Percentiles rank a stretch among this genome's conserved stretches.
These are phyloP conservation scores for Pristionchus pacificus DNA, from an alignment of 1,140 invertebrate species.

Conservation along the genomic window DNA sequence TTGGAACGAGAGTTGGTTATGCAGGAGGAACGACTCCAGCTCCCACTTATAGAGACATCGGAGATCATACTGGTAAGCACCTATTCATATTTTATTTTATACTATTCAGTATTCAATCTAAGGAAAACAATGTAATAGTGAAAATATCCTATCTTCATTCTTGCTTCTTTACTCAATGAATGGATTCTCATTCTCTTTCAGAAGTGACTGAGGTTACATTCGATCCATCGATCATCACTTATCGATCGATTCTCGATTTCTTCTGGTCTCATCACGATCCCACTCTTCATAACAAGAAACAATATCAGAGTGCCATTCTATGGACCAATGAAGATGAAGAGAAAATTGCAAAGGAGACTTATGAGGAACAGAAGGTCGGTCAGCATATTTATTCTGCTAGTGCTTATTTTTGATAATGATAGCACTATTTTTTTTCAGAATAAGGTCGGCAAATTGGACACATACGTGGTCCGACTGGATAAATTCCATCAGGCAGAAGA, in stretches of 20 bases:
- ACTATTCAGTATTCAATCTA: no score
- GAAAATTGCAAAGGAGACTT: slow-evolving; percentile 70
- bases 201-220: slow-evolving; percentile 87
- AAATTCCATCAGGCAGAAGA: slow-evolving; percentile 55
- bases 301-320: slow-evolving; percentile 88
- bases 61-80: slow-evolving; percentile 68
- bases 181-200: no score
- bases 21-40: slow-evolving; percentile 75
- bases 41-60: slow-evolving; percentile 74
- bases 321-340: slow-evolving; percentile 84
- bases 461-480: slow-evolving; percentile 48
- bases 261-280: slow-evolving; percentile 92
- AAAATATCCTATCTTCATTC: no score
- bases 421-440: no score
- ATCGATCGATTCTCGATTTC: slow-evolving; percentile 71
- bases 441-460: slow-evolving; percentile 42
- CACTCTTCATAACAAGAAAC: slow-evolving; percentile 73
- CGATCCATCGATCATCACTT: slow-evolving; percentile 73
- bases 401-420: no score
- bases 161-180: no score
- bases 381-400: no score
- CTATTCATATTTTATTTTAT: background rate
- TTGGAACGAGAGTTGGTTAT: slow-evolving; percentile 89
- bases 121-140: no score
- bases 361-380: slow-evolving; percentile 62